Evolutionary conservation across 2,113 vertebrate species (phyloP), one percentile per base, ranked within the genome.

Genomic region (Tachycineta bicolor): DNA sequence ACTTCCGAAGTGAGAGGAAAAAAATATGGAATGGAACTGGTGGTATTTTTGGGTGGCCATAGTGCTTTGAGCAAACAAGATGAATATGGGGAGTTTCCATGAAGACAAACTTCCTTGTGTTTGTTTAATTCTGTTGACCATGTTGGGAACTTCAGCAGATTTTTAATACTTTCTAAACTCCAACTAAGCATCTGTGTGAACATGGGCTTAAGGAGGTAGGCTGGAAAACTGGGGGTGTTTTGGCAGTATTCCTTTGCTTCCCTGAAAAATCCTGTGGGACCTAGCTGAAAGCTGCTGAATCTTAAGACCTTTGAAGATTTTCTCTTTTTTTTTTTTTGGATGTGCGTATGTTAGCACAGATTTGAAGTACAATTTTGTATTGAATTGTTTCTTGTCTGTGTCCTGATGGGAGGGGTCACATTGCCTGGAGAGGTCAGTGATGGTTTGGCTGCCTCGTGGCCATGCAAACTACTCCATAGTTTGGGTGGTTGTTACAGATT

Each of bases 91-190:
- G 17, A 74, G 44, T 81, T 87, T 77, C 87, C 44, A 33, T 64
- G 69, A 71, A 82, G 73, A 43, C 69, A 87, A 33, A 92, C 58
- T 87, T 87, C 74, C 65, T 92, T 33, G 8, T 87, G 44, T 87
- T 89, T 81, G 29, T 83, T 91, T 84, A 82, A 49, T 91, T 78
- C 77, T 84, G 47, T 64, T 94, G 80, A 63, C 83, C 16, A 4
- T 44, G 22, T 67, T 83, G 73, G 94, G 80, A 70, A 65, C 68
- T 92, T 81, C 2, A 84, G 91, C n/a, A 87, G 39, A 68, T 77
- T 87, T 88, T 92, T 87, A 84, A 70, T 80, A 44, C 44, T 15
- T 89, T 83, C 67, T 69, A 80, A 90, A 85, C 52, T 88, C 43
- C 29, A 15, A 34, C 59, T 77, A 58, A 87, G 41, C 62, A 44